Percentiles rank a stretch among this genome's conserved stretches.
Conservation (phyloP, 2,113 vertebrate species). For the Theristicus caerulescens region DNA sequence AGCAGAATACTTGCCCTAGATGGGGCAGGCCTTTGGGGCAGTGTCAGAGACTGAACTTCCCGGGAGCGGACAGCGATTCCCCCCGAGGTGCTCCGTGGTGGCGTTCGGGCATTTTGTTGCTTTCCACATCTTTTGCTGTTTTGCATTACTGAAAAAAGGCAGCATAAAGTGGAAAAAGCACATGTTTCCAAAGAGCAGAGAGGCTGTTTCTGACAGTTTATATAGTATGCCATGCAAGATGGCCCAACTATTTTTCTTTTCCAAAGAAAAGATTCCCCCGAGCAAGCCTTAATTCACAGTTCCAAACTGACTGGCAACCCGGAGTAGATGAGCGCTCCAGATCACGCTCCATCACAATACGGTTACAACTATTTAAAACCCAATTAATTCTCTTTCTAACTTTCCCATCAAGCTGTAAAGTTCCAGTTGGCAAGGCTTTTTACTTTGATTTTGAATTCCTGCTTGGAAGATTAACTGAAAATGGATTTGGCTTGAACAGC, state of each 20-base stretch:
- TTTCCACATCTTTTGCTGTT: not conserved
- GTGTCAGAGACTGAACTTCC: not conserved
- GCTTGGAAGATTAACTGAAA: constrained; percentile 54
- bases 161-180: not conserved
- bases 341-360: constrained; percentile 9
- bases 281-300: not conserved
- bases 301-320: constrained; percentile 10
- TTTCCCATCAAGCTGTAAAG: constrained; percentile 38
- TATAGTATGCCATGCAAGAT: not conserved
- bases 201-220: not conserved
- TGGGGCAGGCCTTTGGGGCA: not conserved
- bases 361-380: constrained; percentile 54
- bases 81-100: not conserved
- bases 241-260: not conserved
- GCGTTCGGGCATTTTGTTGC: not conserved
- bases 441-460: constrained; percentile 59
- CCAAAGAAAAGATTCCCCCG: not conserved
- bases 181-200: not conserved
- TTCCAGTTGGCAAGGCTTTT: constrained; percentile 46
- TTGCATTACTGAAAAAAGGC: not conserved
- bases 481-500: constrained; percentile 33
- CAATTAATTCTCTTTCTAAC: constrained; percentile 51
- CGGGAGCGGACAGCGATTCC: fast-evolving
- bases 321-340: not conserved
- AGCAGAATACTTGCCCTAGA: not conserved